Evolutionary conservation across 1,140 invertebrate species (phyloP).

Genomic region (Drosophila prosaltans): DNA sequence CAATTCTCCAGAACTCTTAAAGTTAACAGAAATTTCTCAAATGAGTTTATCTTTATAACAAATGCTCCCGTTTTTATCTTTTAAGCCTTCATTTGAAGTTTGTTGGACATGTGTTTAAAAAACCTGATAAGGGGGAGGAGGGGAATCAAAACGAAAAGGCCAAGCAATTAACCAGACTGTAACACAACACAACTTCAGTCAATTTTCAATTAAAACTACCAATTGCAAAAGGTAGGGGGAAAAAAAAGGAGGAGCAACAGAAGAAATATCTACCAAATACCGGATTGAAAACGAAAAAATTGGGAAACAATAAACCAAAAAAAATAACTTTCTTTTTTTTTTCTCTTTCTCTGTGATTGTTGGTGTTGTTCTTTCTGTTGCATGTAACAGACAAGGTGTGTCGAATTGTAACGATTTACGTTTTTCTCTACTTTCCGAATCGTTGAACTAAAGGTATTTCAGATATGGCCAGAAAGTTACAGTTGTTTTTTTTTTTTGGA

Average conservation of each 20-base stretch:
- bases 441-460: not conserved
- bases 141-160: slow-evolving; percentile 6
- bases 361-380: not conserved
- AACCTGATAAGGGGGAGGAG: not conserved
- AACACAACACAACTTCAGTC: slow-evolving; percentile 4
- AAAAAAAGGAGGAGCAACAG: slow-evolving; percentile 12
- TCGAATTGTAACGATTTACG: not conserved
- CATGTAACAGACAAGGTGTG: not conserved
- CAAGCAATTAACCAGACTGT: slow-evolving; percentile 13
- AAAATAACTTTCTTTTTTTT: not conserved
- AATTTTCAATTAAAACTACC: slow-evolving; percentile 76
- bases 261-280: slow-evolving; percentile 21
- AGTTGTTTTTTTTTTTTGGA: not conserved
- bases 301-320: slow-evolving; percentile 42
- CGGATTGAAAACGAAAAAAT: slow-evolving; percentile 49
- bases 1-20: no score
- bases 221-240: slow-evolving; percentile 28
- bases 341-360: slow-evolving; percentile 13
- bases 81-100: no score
- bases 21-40: no score
- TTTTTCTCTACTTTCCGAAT: not conserved
- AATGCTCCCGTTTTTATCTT: no score
- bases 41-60: no score
- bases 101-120: not conserved
- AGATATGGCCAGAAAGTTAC: not conserved